phyloP scores from a whole-genome alignment of 2,888 invertebrate genomes.

The Sacculina carcini region DNA sequence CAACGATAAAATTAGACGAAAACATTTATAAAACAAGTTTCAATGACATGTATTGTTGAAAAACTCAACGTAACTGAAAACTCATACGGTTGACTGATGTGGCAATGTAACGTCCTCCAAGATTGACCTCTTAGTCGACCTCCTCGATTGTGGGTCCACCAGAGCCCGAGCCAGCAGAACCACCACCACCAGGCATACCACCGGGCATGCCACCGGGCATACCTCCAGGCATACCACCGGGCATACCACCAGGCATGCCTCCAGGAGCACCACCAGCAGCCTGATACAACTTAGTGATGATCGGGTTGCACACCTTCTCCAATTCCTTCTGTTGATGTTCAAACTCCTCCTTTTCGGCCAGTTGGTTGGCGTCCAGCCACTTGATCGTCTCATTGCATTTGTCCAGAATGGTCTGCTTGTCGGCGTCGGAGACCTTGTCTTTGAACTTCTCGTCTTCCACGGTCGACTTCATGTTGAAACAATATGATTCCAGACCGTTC shows the following conservation, averaged over 20 bases:
- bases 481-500: conserved; percentile 21
- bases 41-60: too few relatives aligned
- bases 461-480: conserved; percentile 47
- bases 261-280: conserved; percentile 42
- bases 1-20: too few relatives aligned
- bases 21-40: too few relatives aligned
- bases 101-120: neutral
- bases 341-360: conserved; percentile 81
- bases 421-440: conserved; percentile 57
- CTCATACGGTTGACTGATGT: too few relatives aligned
- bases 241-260: conserved; percentile 34
- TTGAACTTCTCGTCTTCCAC: conserved; percentile 79
- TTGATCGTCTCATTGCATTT: conserved; percentile 71
- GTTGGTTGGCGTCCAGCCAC: conserved; percentile 42
- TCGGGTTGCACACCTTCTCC: conserved; percentile 72
- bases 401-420: conserved; percentile 50
- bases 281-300: conserved; percentile 82
- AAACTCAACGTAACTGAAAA: too few relatives aligned
- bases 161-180: conserved; percentile 3
- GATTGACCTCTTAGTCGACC: conserved; percentile 4
- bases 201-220: conserved; percentile 29
- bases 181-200: conserved; percentile 19
- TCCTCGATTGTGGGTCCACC: conserved; percentile 5
- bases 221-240: conserved; percentile 23
- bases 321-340: conserved; percentile 85